These are phyloP conservation scores for Lycodopsis pacificus DNA, from an alignment of 2,797 vertebrate genomes.

Conservation along the genomic window DNA sequence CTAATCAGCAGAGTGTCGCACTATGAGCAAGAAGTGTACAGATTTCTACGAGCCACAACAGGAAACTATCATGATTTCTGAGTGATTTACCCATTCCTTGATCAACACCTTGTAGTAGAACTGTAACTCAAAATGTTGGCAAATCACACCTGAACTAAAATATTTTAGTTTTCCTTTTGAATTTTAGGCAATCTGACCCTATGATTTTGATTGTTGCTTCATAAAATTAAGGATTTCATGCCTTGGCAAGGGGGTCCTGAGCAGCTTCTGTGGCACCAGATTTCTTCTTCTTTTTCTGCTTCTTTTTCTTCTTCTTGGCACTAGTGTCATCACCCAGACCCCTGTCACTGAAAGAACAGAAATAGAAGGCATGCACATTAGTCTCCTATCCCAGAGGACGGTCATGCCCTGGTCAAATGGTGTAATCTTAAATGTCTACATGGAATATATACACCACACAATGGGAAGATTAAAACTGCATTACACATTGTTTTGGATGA, in stretches of 20 bases:
- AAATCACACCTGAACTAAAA: neutral
- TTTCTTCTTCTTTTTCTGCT: conserved; percentile 98
- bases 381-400: conserved; percentile 21
- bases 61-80: neutral
- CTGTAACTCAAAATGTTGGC: neutral
- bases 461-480: neutral
- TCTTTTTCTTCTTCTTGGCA: conserved; percentile 99
- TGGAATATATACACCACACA: neutral
- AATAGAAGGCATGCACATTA: conserved; percentile 29
- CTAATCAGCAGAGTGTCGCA: neutral
- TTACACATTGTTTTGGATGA: neutral
- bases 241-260: conserved; percentile 92
- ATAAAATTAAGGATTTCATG: conserved; percentile 40
- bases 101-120: neutral
- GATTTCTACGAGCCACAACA: neutral
- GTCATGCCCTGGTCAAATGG: neutral
- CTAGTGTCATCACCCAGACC: conserved; percentile 92
- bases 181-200: neutral
- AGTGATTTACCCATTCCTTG: too few species aligned
- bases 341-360: conserved; percentile 83
- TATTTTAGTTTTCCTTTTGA: neutral
- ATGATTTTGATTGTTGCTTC: neutral
- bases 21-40: neutral
- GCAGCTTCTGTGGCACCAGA: conserved; percentile 87
- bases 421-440: neutral